phyloP scores from a whole-genome alignment of 2,797 vertebrate genomes.

The Typhlichthys eigenmanni region DNA sequence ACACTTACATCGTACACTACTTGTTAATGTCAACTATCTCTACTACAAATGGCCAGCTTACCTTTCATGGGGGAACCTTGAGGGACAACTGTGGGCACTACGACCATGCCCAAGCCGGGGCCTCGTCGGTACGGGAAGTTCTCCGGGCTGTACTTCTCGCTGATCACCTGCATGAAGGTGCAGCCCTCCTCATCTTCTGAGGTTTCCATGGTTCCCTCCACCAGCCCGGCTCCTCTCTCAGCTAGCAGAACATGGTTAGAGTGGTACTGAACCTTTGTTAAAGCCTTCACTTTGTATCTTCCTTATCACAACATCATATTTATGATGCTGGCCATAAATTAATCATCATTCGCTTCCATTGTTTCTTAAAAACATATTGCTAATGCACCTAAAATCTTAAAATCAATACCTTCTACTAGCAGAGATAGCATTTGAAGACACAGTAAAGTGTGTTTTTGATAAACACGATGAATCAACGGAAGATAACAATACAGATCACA shows the following conservation, averaged over 20 bases:
- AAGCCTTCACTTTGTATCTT: too few relatives aligned
- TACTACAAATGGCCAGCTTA: slow-evolving; percentile 49
- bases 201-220: slow-evolving; percentile 81
- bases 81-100: slow-evolving; percentile 80
- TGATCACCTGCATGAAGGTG: slow-evolving; percentile 95
- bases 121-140: slow-evolving; percentile 95
- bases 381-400: too few relatives aligned
- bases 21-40: background rate
- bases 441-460: too few relatives aligned
- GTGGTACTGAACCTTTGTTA: too few relatives aligned
- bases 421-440: too few relatives aligned
- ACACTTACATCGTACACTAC: background rate
- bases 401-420: too few relatives aligned
- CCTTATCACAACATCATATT: too few relatives aligned
- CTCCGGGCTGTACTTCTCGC: slow-evolving; percentile 98
- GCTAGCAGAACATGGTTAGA: background rate
- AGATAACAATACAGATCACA: too few relatives aligned
- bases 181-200: slow-evolving; percentile 80
- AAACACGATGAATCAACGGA: too few relatives aligned
- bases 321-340: too few relatives aligned
- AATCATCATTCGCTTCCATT: too few relatives aligned
- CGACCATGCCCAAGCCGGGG: slow-evolving; percentile 90
- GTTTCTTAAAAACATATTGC: too few relatives aligned
- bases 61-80: slow-evolving; percentile 98
- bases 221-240: slow-evolving; percentile 17